These are phyloP conservation scores for Orgyia antiqua DNA, from an alignment of 2,888 invertebrate genomes.

Conservation along the genomic window DNA sequence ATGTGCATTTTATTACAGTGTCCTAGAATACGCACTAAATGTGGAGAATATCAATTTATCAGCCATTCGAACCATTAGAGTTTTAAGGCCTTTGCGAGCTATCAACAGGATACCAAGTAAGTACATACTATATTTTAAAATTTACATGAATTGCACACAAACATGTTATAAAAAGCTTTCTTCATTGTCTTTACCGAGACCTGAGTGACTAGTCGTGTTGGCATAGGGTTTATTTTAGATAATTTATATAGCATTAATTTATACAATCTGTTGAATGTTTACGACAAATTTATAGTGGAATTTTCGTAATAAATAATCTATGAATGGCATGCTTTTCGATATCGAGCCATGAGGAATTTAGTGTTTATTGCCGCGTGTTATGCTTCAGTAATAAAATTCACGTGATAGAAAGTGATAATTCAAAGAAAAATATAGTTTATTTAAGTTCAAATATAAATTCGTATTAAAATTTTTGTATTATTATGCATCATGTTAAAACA, in stretches of 20 bases:
- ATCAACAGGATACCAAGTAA: conserved; percentile 99
- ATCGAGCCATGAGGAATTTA: conserved; percentile 4
- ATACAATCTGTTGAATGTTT: too few relatives aligned
- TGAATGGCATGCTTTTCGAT: conserved; percentile 15
- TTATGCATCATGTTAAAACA: too few relatives aligned
- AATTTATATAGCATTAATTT: too few relatives aligned
- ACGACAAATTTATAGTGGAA: too few relatives aligned
- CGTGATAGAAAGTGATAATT: conserved; percentile 6
- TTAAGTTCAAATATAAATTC: conserved; percentile 13
- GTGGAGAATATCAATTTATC: conserved; percentile 99
- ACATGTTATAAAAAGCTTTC: too few relatives aligned
- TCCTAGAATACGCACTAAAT: conserved; percentile 93
- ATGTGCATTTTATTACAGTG: conserved; percentile 59
- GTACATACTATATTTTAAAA: conserved; percentile 70
- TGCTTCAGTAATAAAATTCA: conserved; percentile 11
- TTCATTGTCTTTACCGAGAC: too few relatives aligned
- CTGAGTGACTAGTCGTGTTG: too few relatives aligned
- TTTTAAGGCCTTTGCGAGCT: conserved; percentile 96
- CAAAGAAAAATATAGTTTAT: conserved; percentile 8
- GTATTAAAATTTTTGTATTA: too few relatives aligned
- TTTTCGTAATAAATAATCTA: too few relatives aligned
- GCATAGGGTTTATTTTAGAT: too few relatives aligned
- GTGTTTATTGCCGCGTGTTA: conserved; percentile 10
- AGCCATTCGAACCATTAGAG: conserved; percentile 98
- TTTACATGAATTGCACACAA: too few relatives aligned